These are phyloP conservation scores for Crocodylus rhombifer DNA, from an alignment of 2,797 vertebrate species.

Conservation along the genomic window DNA sequence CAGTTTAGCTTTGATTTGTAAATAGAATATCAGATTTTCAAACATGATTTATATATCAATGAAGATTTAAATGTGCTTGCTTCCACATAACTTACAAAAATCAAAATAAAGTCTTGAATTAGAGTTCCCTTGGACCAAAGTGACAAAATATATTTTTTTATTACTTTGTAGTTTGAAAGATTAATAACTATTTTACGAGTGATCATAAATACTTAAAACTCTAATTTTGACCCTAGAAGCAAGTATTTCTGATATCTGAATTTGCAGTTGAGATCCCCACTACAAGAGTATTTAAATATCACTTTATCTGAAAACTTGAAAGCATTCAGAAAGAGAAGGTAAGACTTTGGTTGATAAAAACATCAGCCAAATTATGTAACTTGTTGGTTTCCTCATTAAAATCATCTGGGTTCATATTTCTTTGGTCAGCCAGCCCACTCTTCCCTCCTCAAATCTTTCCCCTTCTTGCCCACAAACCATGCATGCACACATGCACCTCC, in stretches of 20 bases:
- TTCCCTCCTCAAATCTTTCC: too few species aligned
- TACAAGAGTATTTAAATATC: not conserved
- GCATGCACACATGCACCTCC: too few species aligned
- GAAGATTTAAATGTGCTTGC: not conserved
- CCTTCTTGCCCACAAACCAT: too few species aligned
- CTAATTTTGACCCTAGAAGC: not conserved
- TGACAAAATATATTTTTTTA: not conserved
- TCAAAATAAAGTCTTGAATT: not conserved
- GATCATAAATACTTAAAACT: not conserved
- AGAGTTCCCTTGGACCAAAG: not conserved
- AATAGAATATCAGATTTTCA: not conserved
- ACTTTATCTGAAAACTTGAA: not conserved
- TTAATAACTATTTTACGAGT: not conserved
- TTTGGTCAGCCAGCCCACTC: not conserved
- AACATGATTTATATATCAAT: not conserved
- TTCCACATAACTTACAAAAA: not conserved
- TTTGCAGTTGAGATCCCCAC: not conserved
- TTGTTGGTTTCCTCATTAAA: not conserved
- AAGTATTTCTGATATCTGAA: not conserved
- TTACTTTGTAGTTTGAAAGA: not conserved
- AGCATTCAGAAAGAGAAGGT: accelerated
- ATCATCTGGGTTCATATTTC: not conserved
- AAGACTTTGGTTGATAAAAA: not conserved
- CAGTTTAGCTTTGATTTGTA: not conserved
- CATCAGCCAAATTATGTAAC: not conserved